These are phyloP conservation scores for Agrotis segetum DNA, from an alignment of 2,888 invertebrate genomes.

Conservation along the genomic window DNA sequence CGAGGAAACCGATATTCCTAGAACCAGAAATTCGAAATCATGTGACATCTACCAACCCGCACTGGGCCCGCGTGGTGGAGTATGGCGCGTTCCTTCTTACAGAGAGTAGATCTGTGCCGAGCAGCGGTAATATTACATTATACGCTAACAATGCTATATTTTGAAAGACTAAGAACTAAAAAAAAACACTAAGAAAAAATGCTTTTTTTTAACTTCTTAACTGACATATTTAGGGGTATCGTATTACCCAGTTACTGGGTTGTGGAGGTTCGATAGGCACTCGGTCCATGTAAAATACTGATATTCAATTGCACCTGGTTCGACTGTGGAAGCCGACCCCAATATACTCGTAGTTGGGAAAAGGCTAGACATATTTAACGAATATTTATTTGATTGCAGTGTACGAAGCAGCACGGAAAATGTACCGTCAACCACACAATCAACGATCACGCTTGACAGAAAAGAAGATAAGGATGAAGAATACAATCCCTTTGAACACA, in stretches of 20 bases:
- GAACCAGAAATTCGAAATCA: too few relatives aligned
- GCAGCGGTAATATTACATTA: too few relatives aligned
- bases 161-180: too few relatives aligned
- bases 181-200: too few relatives aligned
- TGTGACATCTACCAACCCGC: too few relatives aligned
- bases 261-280: background rate
- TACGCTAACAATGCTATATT: too few relatives aligned
- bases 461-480: conserved; percentile 72
- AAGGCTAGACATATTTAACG: background rate
- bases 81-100: too few relatives aligned
- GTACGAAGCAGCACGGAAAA: conserved; percentile 54
- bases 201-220: too few relatives aligned
- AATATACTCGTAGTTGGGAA: background rate
- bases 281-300: background rate
- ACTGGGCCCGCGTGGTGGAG: too few relatives aligned
- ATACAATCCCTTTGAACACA: conserved; percentile 93
- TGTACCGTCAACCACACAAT: conserved; percentile 72
- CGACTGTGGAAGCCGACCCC: background rate
- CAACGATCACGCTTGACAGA: conserved; percentile 76
- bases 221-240: too few relatives aligned
- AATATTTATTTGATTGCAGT: conserved; percentile 35
- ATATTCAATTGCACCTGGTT: background rate
- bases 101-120: too few relatives aligned
- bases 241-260: background rate
- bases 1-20: too few relatives aligned